Evolutionary conservation across 2,113 vertebrate genomes (phyloP), one percentile per base, ranked within the genome.

Genomic region (Apodemus sylvaticus): DNA sequence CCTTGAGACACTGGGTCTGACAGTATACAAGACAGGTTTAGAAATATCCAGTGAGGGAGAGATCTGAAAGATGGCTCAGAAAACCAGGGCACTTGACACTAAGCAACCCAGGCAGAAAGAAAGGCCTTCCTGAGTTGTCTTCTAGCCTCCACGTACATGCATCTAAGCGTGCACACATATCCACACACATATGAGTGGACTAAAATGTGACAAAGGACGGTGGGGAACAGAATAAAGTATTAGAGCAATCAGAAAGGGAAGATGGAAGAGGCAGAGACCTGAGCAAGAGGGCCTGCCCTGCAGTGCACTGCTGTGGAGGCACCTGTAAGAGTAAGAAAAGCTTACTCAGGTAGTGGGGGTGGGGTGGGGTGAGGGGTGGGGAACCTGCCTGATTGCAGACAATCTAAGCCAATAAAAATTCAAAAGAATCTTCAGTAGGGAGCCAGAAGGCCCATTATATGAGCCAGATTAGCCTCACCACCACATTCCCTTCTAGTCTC

Each of bases 1-100:
- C 68, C 58, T 45, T 1, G 8, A 24, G 90, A 74, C 3, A 10
- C n/a, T 0, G 29, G 34, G 34, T n/a, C 93, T n/a, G 53, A 76
- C 78, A 42, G 88, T 71, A 36, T 34, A 53, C 19, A 6, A 70
- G 64, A 86, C 86, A 16, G 70, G 86, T 83, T 95, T 95, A 91
- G 96, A 93, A 89, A 89, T 26, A 26, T 53, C 42, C 91, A 95
- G 86, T 62, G 68, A 95, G 26, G 5, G 39, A 77, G 78, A 48
- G 42, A 31, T n/a, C 71, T 39, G 36, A 48, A 51, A 86, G 83
- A 51, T 13, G 11, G 31, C 42, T 48, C 42, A 48, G 6, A 36
- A 20, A 48, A 48, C 48, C 31, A 24, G 29, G 62, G 4, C 42
- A 36, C 42, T 36, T 86, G 31, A 31, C 62, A 66, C 62, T 48